phyloP scores from a whole-genome alignment of 2,888 invertebrate genomes.

The Dyspetes luteomarginatus region DNA sequence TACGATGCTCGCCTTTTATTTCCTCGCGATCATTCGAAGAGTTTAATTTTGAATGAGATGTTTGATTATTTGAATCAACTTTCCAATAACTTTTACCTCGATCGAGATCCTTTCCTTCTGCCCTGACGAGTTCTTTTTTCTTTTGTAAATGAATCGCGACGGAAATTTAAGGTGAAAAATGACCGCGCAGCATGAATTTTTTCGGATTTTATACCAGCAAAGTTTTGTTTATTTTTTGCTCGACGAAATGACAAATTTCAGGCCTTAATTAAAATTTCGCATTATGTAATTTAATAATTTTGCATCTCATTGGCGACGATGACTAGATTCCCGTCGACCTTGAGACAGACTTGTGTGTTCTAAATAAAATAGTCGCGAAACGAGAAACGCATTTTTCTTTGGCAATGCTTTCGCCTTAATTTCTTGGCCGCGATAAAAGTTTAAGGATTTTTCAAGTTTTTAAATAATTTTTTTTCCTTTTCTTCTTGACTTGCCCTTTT shows the following conservation, averaged over 20 bases:
- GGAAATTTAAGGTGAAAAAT: too few species aligned
- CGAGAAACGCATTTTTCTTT: too few species aligned
- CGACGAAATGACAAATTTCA: neutral
- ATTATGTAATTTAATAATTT: conserved; percentile 10
- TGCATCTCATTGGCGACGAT: conserved; percentile 4
- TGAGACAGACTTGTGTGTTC: neutral
- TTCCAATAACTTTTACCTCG: neutral
- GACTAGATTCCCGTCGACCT: conserved; percentile 26
- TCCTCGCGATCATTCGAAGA: neutral
- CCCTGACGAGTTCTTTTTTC: neutral
- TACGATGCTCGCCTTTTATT: conserved; percentile 39
- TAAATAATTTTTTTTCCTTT: neutral
- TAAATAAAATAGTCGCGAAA: neutral
- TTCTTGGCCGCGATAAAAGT: neutral
- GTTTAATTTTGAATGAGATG: neutral
- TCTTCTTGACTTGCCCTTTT: neutral
- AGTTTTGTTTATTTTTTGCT: neutral
- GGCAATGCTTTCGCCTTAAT: neutral
- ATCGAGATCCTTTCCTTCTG: neutral
- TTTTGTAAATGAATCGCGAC: too few species aligned
- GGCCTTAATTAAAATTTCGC: neutral
- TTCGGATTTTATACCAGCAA: too few species aligned
- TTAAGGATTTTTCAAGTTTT: neutral
- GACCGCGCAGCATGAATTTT: neutral
- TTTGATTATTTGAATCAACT: neutral